These are phyloP conservation scores for Parazoanthus darwini DNA, from an alignment of 92 coral and sea anemone species.

Conservation along the genomic window DNA sequence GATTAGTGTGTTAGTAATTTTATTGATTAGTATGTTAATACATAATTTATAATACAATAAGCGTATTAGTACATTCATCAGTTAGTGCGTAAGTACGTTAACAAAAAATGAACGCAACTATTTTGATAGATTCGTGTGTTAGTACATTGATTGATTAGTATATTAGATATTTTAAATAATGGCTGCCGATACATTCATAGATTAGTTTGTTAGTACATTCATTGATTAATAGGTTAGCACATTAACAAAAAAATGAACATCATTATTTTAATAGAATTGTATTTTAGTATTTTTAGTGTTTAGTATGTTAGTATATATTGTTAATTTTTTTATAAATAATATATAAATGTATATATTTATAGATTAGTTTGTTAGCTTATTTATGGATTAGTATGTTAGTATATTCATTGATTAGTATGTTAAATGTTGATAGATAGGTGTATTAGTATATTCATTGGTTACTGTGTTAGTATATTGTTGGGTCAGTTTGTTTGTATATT, in stretches of 20 bases:
- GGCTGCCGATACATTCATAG: background rate
- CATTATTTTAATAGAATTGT: background rate
- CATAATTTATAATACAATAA: background rate
- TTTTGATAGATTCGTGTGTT: background rate
- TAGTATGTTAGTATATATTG: background rate
- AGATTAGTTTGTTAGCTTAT: no score
- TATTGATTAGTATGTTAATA: conserved; percentile 1
- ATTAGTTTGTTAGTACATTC: background rate
- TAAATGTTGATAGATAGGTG: background rate
- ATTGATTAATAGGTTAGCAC: background rate
- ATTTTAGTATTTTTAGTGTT: background rate
- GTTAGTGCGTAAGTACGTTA: conserved; percentile 10
- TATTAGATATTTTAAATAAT: background rate
- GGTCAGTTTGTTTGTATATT: no score
- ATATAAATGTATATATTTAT: no score
- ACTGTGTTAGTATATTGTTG: no score
- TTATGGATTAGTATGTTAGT: background rate
- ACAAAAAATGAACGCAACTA: background rate
- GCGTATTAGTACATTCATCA: no score
- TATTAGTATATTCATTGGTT: no score
- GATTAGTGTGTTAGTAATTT: background rate
- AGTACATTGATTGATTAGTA: background rate
- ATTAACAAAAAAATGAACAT: no score
- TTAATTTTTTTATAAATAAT: no score
- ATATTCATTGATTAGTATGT: background rate